A percentile compares a stretch with the other conserved stretches of the same genome.
Conservation (phyloP, 2,888 invertebrate genomes). For the Cheilosia scutellata region DNA sequence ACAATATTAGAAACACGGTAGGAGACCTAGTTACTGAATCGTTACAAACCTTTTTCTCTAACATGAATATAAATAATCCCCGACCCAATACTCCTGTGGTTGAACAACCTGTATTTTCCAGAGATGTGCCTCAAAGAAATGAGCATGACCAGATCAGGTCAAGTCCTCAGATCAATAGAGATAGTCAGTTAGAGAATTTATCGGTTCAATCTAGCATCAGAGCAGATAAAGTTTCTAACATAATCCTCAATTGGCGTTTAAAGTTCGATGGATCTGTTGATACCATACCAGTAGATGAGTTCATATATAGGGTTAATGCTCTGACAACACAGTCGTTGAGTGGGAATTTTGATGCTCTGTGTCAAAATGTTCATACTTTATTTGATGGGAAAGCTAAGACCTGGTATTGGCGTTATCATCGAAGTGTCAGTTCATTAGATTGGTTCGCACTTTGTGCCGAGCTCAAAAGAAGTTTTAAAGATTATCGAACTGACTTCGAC, state of each 20-base stretch:
- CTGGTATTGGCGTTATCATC: slow-evolving; percentile 43
- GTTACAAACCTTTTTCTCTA: background rate
- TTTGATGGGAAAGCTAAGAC: slow-evolving; percentile 35
- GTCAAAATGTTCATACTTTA: background rate
- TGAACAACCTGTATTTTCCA: background rate
- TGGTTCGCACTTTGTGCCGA: slow-evolving; percentile 19
- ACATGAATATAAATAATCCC: background rate
- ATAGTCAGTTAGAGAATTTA: background rate
- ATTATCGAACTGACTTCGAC: slow-evolving; percentile 21
- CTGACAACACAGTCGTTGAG: background rate
- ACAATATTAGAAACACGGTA: background rate
- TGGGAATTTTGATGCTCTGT: background rate
- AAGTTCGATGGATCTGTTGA: slow-evolving; percentile 18
- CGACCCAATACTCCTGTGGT: background rate
- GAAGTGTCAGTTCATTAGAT: background rate
- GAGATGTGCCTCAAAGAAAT: background rate
- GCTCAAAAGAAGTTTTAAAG: background rate
- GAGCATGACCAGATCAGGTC: background rate
- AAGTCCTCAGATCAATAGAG: background rate
- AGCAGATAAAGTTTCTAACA: background rate
- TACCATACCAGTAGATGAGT: slow-evolving; percentile 7
- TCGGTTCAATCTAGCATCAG: background rate
- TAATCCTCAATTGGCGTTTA: slow-evolving; percentile 9
- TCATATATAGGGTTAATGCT: background rate
- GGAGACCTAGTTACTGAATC: background rate